Evolutionary conservation across 1,140 invertebrate genomes (phyloP).

Genomic region (Halyomorpha halys): DNA sequence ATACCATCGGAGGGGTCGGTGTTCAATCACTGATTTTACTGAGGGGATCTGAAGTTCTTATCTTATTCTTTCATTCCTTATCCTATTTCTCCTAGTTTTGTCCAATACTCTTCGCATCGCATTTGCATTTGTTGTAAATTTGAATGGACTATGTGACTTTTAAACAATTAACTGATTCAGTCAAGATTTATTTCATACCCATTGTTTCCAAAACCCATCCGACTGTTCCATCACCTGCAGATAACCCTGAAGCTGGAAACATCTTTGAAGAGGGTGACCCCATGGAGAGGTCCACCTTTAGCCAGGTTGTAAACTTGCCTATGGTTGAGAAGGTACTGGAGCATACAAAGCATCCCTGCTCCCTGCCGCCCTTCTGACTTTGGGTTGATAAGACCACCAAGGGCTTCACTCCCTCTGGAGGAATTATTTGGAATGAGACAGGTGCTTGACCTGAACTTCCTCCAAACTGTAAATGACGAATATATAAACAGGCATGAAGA

Average conservation of each 20-base stretch:
- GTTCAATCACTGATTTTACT: too few relatives aligned
- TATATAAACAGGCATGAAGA: too few relatives aligned
- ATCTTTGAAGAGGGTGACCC: conserved; percentile 91
- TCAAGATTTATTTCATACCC: conserved; percentile 46
- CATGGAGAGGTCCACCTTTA: conserved; percentile 77
- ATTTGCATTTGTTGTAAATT: too few relatives aligned
- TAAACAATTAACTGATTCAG: too few relatives aligned
- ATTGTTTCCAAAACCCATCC: conserved; percentile 94
- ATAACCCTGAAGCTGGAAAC: conserved; percentile 85
- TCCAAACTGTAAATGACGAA: conserved; percentile 14
- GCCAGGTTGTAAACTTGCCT: conserved; percentile 88
- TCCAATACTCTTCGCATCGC: too few relatives aligned
- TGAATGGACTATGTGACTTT: too few relatives aligned
- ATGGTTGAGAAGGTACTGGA: conserved; percentile 90
- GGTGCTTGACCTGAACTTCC: conserved; percentile 36
- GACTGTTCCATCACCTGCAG: conserved; percentile 88
- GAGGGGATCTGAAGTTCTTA: too few relatives aligned
- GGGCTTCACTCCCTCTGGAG: conserved; percentile 61
- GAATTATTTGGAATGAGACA: conserved; percentile 74
- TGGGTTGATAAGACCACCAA: conserved; percentile 93
- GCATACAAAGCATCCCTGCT: conserved; percentile 65
- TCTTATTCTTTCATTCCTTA: too few relatives aligned
- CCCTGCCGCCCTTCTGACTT: conserved; percentile 92
- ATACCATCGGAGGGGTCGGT: too few relatives aligned
- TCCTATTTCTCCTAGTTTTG: too few relatives aligned